Conservation (phyloP, 92 coral and sea anemone genomes). For the Siderastrea siderea region DNA sequence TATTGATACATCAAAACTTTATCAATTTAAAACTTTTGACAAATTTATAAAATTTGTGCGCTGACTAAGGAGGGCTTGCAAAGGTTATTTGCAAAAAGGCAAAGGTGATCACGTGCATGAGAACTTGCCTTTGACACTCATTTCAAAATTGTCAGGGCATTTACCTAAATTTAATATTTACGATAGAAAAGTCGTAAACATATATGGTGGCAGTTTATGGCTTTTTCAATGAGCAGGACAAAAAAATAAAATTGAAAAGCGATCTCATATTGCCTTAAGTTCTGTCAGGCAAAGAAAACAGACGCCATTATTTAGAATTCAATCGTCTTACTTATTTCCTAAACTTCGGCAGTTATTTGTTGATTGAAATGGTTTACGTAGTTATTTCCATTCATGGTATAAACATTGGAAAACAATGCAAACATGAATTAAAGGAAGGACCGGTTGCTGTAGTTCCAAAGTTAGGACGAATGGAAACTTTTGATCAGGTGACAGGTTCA, state of each 20-base stretch:
- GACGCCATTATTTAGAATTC: neutral
- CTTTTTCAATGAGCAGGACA: neutral
- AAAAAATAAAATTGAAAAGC: neutral
- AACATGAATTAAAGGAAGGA: neutral
- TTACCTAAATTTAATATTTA: no score
- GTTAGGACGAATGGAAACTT: no score
- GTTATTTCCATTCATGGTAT: neutral
- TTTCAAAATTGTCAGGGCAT: no score
- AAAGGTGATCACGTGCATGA: no score
- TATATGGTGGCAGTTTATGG: neutral
- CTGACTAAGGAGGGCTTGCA: no score
- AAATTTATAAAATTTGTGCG: no score
- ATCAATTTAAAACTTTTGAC: no score
- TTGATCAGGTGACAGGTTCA: no score
- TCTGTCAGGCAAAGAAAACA: constrained; percentile 5
- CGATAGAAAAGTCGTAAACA: no score
- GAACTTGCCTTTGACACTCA: no score
- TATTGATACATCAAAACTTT: no score
- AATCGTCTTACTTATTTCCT: neutral
- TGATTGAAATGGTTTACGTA: neutral
- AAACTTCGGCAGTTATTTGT: neutral
- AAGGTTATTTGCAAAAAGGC: no score
- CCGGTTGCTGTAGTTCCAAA: neutral
- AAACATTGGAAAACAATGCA: neutral
- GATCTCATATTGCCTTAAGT: neutral